These are phyloP conservation scores for Sebastes steindachneri DNA, from an alignment of 2,797 vertebrate species.

Conservation along the genomic window DNA sequence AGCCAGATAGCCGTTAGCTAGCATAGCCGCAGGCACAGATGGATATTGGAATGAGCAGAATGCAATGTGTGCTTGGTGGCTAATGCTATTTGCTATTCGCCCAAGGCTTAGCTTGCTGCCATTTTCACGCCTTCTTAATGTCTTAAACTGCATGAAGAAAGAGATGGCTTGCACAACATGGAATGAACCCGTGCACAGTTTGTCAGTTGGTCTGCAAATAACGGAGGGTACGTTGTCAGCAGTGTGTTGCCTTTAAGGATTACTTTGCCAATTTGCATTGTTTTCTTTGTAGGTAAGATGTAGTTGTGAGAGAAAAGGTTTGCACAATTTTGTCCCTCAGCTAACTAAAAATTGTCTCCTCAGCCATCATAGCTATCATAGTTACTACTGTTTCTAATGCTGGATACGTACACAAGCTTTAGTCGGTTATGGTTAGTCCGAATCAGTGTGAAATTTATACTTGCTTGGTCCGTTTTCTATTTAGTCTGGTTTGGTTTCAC, in stretches of 20 bases:
- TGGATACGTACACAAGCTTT: too few species aligned
- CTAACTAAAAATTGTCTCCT: neutral
- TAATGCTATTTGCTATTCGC: constrained; percentile 79
- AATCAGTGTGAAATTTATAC: neutral
- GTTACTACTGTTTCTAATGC: neutral
- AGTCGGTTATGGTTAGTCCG: too few species aligned
- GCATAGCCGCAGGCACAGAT: constrained; percentile 59
- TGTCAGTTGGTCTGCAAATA: constrained; percentile 16
- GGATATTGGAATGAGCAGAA: constrained; percentile 71
- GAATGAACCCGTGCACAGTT: constrained; percentile 28
- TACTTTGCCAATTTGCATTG: constrained; percentile 20
- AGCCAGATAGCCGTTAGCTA: constrained; percentile 72
- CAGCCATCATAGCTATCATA: too few species aligned
- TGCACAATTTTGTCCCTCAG: neutral
- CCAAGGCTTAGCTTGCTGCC: constrained; percentile 80
- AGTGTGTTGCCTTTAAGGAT: constrained; percentile 14
- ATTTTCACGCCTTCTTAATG: constrained; percentile 82
- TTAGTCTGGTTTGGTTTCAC: too few species aligned
- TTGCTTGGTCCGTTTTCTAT: too few species aligned
- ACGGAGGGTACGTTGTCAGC: constrained; percentile 17
- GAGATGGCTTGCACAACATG: constrained; percentile 63
- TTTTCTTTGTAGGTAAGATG: neutral
- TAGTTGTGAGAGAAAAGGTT: neutral
- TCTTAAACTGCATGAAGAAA: constrained; percentile 73
- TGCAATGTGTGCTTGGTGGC: constrained; percentile 67